These are phyloP conservation scores for Schizaphis graminum DNA, from an alignment of 2,888 invertebrate genomes.

Conservation along the genomic window DNA sequence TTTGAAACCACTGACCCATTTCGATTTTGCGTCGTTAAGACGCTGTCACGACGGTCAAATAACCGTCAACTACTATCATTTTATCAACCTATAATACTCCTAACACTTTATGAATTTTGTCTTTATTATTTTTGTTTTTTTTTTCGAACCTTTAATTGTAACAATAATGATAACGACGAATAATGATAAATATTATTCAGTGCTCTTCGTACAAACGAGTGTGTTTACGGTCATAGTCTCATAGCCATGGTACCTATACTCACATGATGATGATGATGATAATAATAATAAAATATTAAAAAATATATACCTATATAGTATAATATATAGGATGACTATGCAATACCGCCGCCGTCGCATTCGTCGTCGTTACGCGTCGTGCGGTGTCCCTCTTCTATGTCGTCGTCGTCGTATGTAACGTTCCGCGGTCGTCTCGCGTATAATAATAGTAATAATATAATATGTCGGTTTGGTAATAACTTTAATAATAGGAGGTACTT, in stretches of 20 bases:
- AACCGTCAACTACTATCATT: constrained; percentile 32
- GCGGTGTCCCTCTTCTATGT: not conserved
- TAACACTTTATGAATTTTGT: not conserved
- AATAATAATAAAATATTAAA: not conserved
- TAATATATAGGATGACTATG: constrained; percentile 25
- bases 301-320: not conserved
- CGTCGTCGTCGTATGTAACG: not conserved
- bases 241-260: not conserved
- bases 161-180: not conserved
- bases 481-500: constrained; percentile 58
- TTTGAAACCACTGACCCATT: constrained; percentile 31
- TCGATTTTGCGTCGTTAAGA: constrained; percentile 8
- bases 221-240: not conserved
- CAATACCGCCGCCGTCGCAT: not conserved
- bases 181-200: not conserved
- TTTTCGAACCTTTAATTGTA: not conserved
- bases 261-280: not conserved
- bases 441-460: not conserved
- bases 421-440: constrained; percentile 7
- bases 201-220: constrained; percentile 4
- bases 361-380: constrained; percentile 29
- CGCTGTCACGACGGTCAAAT: not conserved
- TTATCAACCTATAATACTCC: not conserved
- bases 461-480: constrained; percentile 53
- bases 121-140: not conserved